These are phyloP conservation scores for Poeciliopsis turrubarensis DNA, from an alignment of 2,113 vertebrate species.

Conservation along the genomic window DNA sequence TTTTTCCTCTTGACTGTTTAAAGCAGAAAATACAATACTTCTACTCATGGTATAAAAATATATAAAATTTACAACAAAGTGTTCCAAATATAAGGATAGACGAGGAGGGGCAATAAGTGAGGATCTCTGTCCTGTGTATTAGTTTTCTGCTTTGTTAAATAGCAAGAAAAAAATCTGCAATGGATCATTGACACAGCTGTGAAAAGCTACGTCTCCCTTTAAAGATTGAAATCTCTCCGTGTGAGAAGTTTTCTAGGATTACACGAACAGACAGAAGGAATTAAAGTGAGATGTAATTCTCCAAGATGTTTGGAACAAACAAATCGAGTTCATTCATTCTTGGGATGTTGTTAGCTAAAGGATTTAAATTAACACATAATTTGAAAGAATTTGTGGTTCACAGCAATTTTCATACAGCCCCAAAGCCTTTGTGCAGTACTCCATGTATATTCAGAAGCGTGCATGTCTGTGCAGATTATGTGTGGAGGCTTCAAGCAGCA, in stretches of 20 bases:
- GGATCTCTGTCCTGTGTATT: neutral
- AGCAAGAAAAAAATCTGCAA: no score
- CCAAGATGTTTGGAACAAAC: no score
- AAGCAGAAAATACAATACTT: neutral
- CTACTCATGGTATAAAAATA: neutral
- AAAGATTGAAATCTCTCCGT: no score
- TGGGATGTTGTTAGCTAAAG: no score
- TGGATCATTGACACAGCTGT: no score
- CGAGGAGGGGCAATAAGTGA: neutral
- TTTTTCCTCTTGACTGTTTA: neutral
- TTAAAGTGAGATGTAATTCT: no score
- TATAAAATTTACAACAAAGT: neutral
- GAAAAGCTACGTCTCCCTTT: no score
- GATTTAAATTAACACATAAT: no score
- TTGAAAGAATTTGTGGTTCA: no score
- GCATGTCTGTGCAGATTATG: constrained; percentile 2
- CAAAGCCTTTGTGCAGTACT: neutral
- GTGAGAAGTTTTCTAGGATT: no score
- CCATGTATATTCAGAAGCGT: neutral
- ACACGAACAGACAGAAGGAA: no score
- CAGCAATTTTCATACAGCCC: neutral
- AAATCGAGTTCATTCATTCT: no score
- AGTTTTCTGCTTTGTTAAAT: neutral
- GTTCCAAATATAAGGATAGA: constrained; percentile 3
- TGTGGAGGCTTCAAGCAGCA: constrained; percentile 18